These are phyloP conservation scores for Rugalucina vietnamica DNA, from an alignment of 2,888 invertebrate genomes.

Conservation along the genomic window DNA sequence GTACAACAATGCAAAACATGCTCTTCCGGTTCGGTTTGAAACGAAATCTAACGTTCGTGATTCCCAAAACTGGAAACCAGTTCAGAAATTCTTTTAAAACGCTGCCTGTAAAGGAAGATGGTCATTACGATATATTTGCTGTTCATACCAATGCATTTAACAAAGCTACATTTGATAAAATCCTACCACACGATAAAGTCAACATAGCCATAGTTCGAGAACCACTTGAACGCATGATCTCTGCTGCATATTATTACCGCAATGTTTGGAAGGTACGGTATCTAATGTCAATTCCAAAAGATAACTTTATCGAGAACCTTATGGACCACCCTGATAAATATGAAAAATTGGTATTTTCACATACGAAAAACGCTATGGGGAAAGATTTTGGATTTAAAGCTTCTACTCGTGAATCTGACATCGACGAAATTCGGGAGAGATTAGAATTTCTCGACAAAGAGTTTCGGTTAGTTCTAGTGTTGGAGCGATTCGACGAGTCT, in stretches of 20 bases:
- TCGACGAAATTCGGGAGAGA: conserved; percentile 25
- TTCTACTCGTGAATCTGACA: background rate
- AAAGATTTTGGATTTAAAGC: conserved; percentile 51
- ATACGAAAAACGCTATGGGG: conserved; percentile 50
- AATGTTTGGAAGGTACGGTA: conserved; percentile 16
- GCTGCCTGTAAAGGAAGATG: conserved; percentile 13
- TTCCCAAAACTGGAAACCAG: background rate
- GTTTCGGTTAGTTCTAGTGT: conserved; percentile 46
- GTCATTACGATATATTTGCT: conserved; percentile 36
- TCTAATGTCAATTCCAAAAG: conserved; percentile 19
- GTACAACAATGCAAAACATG: background rate
- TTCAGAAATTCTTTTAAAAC: too few relatives aligned
- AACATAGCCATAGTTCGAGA: conserved; percentile 53
- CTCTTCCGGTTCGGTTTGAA: conserved; percentile 1
- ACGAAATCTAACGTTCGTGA: background rate
- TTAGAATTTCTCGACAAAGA: conserved; percentile 28
- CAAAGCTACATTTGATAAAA: conserved; percentile 18
- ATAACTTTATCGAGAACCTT: conserved; percentile 34
- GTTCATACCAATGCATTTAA: conserved; percentile 44
- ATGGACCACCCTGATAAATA: conserved; percentile 35
- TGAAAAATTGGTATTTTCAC: conserved; percentile 23
- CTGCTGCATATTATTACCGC: conserved; percentile 37
- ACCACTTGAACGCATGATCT: conserved; percentile 51
- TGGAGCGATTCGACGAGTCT: conserved; percentile 56
- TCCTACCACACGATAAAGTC: conserved; percentile 49